Percentiles rank a stretch among this genome's conserved stretches.
Conservation (phyloP, 2,113 vertebrate species). For the Oncorhynchus tshawytscha region DNA sequence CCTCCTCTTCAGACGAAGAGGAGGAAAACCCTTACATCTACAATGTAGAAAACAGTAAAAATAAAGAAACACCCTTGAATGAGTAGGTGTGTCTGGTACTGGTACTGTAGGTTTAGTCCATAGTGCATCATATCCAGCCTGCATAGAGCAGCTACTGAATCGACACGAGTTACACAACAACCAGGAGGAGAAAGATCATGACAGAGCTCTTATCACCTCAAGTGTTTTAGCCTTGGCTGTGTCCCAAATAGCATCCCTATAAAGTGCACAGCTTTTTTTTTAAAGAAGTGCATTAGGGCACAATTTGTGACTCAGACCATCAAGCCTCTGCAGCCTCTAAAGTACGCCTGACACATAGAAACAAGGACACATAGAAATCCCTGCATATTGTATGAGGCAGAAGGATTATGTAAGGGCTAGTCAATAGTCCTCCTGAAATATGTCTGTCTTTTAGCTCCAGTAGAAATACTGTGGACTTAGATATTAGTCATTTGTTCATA, state of each 20-base stretch:
- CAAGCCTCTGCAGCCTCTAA: neutral
- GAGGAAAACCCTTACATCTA: too few species aligned
- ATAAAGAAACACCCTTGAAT: too few species aligned
- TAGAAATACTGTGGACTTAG: neutral
- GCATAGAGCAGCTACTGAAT: neutral
- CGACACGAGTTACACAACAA: neutral
- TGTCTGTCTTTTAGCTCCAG: neutral
- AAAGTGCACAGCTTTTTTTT: too few species aligned
- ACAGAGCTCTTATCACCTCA: constrained; percentile 12
- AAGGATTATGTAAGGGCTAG: constrained; percentile 1
- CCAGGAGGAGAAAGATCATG: constrained; percentile 6
- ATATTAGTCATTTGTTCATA: neutral
- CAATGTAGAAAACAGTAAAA: too few species aligned
- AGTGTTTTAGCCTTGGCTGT: neutral
- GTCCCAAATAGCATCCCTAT: too few species aligned
- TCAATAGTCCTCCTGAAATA: neutral
- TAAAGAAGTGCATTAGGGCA: too few species aligned
- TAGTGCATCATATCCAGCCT: neutral
- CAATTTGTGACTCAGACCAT: neutral
- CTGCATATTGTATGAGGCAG: neutral
- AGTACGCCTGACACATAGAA: neutral
- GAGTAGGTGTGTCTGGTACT: too few species aligned
- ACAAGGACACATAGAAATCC: neutral
- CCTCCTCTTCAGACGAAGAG: too few species aligned
- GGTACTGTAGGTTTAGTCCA: neutral